Base-by-base conservation (phyloP, 2,888 invertebrate genomes). In the Strigamia crassipes region DNA sequence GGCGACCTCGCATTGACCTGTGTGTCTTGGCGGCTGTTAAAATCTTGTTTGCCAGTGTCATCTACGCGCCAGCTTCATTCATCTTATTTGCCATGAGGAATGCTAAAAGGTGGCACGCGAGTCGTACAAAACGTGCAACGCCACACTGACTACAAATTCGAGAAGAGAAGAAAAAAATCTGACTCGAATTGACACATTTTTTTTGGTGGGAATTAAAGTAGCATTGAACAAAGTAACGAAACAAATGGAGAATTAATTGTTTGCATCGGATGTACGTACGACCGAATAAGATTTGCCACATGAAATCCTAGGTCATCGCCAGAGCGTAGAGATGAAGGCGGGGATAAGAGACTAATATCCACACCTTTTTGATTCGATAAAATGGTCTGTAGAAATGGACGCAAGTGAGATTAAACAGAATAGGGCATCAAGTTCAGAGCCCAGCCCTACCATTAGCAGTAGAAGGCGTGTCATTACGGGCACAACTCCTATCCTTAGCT, bases 11-110 rank as follows among this genome's bases (percentile, higher is more conserved):
- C 73, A 8, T 73, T 73, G 73, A 73, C 73, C 73, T 73, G 27
- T 73, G 73, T 73, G 73, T 73, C 73, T 73, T 27, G 73, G 73
- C 73, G 73, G 73, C 73, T 73, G 73, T 73, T 73, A 73, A 73
- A 73, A 73, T 27, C 73, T 73, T 73, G 73, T 73, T 73, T 73
- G 73, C 73, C 73, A 73, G 73, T 73, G 73, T 73, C 73, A 73
- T 73, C 73, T 27, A 73, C 27, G 73, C 27, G 73, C 73, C 73
- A 73, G 73, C 73, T 73, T 73, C 73, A 73, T 73, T 73, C 73
- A 73, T 73, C 73, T 73, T 73, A 27, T 27, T 27, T 27, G 73
- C 27, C 73, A 31, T 18, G 31, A 73, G 31, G 73, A 73, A 73
- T 73, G 56, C 56, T 56, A 56, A 56, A 56, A 56, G 56, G 56